Evolutionary conservation across 2,113 vertebrate genomes (phyloP), one percentile per base, ranked within the genome.

Genomic region (Ailurus styani): DNA sequence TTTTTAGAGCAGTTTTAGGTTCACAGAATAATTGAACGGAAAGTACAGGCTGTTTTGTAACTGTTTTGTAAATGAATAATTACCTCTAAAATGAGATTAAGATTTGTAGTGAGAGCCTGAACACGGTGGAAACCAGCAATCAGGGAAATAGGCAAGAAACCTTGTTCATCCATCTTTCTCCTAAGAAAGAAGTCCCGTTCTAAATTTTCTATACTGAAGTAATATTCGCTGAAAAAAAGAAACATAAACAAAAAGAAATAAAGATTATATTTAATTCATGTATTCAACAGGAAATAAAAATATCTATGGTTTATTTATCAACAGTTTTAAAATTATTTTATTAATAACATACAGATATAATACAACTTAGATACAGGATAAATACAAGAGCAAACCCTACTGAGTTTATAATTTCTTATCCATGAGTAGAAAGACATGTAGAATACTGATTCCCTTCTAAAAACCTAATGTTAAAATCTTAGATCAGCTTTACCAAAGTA

Each of bases 151-250:
- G 99, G 99, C 89, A 99, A 98, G 98, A 99, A 99, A 78, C 99
- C 99, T 21, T 99, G 99, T 1, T 98, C 92, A 83, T 99, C 99
- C 99, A 99, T 99, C 98, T 99, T 99, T 72, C 99, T 99, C 93
- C 99, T 98, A 96, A 99, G 98, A 98, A 99, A 99, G 97, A 99
- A 99, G 96, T 99, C 99, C 52, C 99, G 98, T 98, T 99, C 99
- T 98, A 99, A 98, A 96, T 99, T 99, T 98, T 99, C 99, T 96
- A 99, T 98, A 98, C 99, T 99, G 98, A 99, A 99, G 99, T 99
- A 99, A 98, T 99, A 99, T 95, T 99, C 99, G 5, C 99, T 99
- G 96, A 40, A 98, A 97, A 98, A 87, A 96, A 77, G 40, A 45
- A 75, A 29, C 40, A 42, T 70, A 73, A 75, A 29, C 40, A 73